Evolutionary conservation across 23 tunicate species (phyloP).

Genomic region (Trididemnum clinides): DNA sequence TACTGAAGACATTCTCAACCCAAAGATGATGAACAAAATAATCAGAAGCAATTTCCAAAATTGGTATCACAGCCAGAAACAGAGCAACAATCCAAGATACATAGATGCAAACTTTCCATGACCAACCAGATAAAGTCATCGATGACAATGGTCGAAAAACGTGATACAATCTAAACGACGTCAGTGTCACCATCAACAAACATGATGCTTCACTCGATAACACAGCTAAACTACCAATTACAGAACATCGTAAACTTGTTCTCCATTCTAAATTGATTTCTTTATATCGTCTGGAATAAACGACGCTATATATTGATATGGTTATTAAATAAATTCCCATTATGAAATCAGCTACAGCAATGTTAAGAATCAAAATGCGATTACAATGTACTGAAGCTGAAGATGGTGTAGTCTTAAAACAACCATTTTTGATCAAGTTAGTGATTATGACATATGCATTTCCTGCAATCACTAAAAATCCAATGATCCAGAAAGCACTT

Average conservation of each 20-base stretch:
- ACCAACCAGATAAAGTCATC: background rate
- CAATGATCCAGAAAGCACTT: background rate
- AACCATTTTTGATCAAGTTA: too few species aligned
- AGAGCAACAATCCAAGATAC: slow-evolving; percentile 22
- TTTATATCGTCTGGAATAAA: background rate
- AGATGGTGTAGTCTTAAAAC: too few species aligned
- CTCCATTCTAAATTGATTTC: slow-evolving; percentile 27
- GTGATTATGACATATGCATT: background rate
- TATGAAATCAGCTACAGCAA: slow-evolving; percentile 38
- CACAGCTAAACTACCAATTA: background rate
- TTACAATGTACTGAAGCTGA: too few species aligned
- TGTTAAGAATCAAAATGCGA: slow-evolving; percentile 28
- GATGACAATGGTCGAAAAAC: slow-evolving; percentile 15
- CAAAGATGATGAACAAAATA: slow-evolving; percentile 23
- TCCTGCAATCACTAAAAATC: background rate
- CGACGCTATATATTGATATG: background rate
- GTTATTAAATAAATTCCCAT: slow-evolving; percentile 51
- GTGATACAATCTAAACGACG: background rate
- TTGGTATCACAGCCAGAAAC: slow-evolving; percentile 5
- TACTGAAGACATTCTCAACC: background rate
- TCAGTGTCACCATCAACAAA: slow-evolving; percentile 4
- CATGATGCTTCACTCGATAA: slow-evolving; percentile 40
- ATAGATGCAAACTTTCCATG: background rate
- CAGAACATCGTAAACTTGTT: slow-evolving; percentile 9
- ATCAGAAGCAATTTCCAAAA: background rate